A percentile compares a stretch with the other conserved stretches of the same genome.
Evolutionary conservation across 2,888 invertebrate genomes (phyloP).

Genomic region (Drosophila vallismaia): DNA sequence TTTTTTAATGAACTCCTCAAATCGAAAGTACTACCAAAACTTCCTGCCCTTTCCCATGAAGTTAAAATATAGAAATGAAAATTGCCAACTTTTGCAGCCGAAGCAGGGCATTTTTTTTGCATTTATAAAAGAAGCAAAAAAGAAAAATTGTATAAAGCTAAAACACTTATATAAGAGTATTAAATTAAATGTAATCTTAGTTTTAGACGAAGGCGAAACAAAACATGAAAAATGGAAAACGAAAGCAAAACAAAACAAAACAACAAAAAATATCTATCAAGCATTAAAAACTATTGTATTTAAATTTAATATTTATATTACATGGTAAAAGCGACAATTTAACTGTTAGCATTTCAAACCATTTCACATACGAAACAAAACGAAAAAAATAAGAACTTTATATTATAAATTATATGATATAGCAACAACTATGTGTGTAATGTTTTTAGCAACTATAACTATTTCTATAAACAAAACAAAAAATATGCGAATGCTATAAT

Average conservation of each 20-base stretch:
- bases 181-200: conserved; percentile 71
- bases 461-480: conserved; percentile 64
- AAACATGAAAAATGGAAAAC: conserved; percentile 6
- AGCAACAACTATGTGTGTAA: conserved; percentile 73
- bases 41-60: conserved; percentile 7
- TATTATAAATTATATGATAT: conserved; percentile 54
- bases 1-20: conserved; percentile 27
- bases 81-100: conserved; percentile 67
- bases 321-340: conserved; percentile 68
- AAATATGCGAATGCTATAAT: conserved; percentile 47
- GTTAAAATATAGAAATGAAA: conserved; percentile 27
- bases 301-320: conserved; percentile 71
- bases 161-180: conserved; percentile 69
- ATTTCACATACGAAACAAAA: conserved; percentile 76
- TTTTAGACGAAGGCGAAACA: conserved; percentile 48
- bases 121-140: conserved; percentile 63
- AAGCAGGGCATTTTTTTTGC: conserved; percentile 67
- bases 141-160: conserved; percentile 69
- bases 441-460: conserved; percentile 77
- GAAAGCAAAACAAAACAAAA: conserved; percentile 1
- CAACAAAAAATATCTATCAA: conserved; percentile 57
- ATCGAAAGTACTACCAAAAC: conserved; percentile 37
- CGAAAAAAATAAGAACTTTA: conserved; percentile 40
- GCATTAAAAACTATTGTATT: conserved; percentile 73
- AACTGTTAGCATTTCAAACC: conserved; percentile 78